A percentile compares a stretch with the other conserved stretches of the same genome.
These are phyloP conservation scores for Acronicta alni DNA, from an alignment of 2,888 invertebrate species.

Conservation along the genomic window DNA sequence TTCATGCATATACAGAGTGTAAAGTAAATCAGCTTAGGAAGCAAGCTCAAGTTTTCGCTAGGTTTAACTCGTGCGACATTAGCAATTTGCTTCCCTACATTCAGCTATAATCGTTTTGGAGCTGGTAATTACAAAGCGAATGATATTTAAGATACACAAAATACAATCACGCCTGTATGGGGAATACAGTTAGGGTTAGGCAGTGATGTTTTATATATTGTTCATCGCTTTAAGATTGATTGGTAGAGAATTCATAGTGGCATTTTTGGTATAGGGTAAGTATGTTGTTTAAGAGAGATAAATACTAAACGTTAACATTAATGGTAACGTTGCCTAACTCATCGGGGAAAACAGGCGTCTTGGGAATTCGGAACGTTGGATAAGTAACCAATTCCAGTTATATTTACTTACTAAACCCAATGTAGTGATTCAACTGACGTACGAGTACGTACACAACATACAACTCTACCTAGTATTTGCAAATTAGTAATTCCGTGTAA, in stretches of 20 bases:
- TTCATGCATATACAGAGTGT: slow-evolving; percentile 1
- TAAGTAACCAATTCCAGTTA: neutral
- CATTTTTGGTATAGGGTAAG: no score
- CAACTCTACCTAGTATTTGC: neutral
- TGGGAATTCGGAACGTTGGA: no score
- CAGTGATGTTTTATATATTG: no score
- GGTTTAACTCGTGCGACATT: slow-evolving; percentile 32
- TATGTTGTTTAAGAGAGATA: no score
- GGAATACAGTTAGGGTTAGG: no score
- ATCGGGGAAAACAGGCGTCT: no score
- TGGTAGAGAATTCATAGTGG: no score
- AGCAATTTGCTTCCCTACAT: slow-evolving; percentile 24
- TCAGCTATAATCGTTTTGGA: slow-evolving; percentile 8
- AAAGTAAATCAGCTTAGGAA: slow-evolving; percentile 20
- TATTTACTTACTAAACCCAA: neutral
- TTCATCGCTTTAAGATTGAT: no score
- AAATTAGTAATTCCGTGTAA: neutral
- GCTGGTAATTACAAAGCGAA: slow-evolving; percentile 1
- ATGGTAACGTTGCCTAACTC: no score
- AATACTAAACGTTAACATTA: no score
- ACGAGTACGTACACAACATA: neutral
- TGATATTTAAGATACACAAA: neutral
- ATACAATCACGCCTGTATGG: no score
- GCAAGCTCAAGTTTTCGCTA: slow-evolving; percentile 8
- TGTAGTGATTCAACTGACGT: neutral